A percentile compares a stretch with the other conserved stretches of the same genome.
These are phyloP conservation scores for Nomada lathburiana DNA, from an alignment of 2,888 invertebrate species.

Conservation along the genomic window DNA sequence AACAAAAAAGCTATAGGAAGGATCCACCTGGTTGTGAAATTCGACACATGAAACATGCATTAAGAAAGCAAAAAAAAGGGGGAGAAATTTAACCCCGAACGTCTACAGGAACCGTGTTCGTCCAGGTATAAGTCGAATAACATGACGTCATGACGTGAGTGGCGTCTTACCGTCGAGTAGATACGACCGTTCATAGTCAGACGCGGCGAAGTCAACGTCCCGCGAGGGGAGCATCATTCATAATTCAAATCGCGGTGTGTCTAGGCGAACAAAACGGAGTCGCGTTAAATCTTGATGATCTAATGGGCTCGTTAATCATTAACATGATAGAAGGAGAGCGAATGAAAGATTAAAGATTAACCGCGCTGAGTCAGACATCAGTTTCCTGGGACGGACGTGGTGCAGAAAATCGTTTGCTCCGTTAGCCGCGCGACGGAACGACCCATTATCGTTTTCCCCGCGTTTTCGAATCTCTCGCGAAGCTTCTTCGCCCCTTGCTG, in stretches of 20 bases:
- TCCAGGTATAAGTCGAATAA: background rate
- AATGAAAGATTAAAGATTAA: slow-evolving; percentile 31
- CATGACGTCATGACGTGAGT: no score
- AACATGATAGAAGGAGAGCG: background rate
- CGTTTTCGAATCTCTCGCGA: slow-evolving; percentile 34
- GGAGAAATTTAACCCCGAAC: background rate
- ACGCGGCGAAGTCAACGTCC: background rate
- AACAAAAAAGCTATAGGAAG: background rate
- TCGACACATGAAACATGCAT: background rate
- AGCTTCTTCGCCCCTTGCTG: slow-evolving; percentile 16
- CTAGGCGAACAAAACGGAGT: slow-evolving; percentile 5
- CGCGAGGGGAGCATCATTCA: background rate
- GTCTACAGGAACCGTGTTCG: background rate
- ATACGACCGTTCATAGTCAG: background rate
- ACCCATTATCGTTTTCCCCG: slow-evolving; percentile 26
- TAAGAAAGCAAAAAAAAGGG: background rate
- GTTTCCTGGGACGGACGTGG: slow-evolving; percentile 9
- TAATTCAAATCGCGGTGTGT: slow-evolving; percentile 35
- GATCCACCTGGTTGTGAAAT: background rate
- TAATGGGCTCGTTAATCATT: slow-evolving; percentile 53
- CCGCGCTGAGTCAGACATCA: slow-evolving; percentile 47
- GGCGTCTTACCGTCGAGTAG: background rate
- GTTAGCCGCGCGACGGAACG: slow-evolving; percentile 16
- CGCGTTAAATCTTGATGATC: slow-evolving; percentile 41
- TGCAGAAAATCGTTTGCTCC: slow-evolving; percentile 13